Conservation (phyloP, 92 coral and sea anemone species). For the Zoanthus sansibaricus region DNA sequence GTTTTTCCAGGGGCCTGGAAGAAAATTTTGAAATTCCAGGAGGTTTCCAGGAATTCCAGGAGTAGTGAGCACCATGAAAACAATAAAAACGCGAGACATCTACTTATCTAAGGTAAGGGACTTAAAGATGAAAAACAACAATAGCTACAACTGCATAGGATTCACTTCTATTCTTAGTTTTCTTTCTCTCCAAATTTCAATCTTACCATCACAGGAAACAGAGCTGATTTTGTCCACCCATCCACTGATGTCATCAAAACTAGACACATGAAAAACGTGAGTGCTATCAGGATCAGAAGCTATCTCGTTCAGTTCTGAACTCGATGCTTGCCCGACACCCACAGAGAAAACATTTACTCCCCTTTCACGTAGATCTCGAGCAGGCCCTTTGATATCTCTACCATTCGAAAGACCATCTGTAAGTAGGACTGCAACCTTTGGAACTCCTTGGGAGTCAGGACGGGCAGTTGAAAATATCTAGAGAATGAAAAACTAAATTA, state of each 20-base stretch:
- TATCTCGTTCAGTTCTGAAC: conserved; percentile 67
- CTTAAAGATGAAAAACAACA: too few relatives aligned
- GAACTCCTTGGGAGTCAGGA: conserved; percentile 77
- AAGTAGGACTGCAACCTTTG: conserved; percentile 80
- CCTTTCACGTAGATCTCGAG: conserved; percentile 57
- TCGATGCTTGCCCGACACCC: conserved; percentile 79
- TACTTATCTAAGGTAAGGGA: background rate
- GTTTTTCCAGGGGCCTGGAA: too few relatives aligned
- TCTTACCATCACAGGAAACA: conserved; percentile 94
- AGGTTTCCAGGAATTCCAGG: too few relatives aligned
- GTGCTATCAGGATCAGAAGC: conserved; percentile 90
- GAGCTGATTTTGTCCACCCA: conserved; percentile 97
- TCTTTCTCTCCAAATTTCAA: too few relatives aligned
- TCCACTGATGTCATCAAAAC: conserved; percentile 75
- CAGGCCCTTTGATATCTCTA: conserved; percentile 46
- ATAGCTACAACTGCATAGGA: too few relatives aligned
- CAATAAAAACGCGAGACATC: too few relatives aligned
- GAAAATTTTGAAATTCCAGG: too few relatives aligned
- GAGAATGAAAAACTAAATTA: background rate
- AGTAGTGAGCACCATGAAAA: background rate
- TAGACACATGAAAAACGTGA: conserved; percentile 77
- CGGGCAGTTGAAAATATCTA: conserved; percentile 54
- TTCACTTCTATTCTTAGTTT: too few relatives aligned
- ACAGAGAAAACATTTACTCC: conserved; percentile 91
- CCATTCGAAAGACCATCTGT: conserved; percentile 91